These are phyloP conservation scores for Vultur gryphus DNA, from an alignment of 2,797 vertebrate species.

Conservation along the genomic window DNA sequence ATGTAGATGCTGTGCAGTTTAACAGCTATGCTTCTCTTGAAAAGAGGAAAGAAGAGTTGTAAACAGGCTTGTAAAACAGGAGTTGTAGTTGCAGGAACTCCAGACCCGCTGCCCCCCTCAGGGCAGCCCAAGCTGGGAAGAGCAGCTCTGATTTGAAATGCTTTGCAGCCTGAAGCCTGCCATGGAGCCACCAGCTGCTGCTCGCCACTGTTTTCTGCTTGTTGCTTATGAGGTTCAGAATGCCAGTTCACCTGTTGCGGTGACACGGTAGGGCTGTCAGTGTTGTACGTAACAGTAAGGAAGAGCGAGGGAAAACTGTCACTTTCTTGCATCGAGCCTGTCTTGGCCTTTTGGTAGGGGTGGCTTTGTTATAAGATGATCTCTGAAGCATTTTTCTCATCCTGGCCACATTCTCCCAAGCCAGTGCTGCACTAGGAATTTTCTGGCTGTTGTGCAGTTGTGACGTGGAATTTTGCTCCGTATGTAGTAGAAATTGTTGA, in stretches of 20 bases:
- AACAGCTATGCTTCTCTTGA: not conserved
- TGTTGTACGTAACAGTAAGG: fast-evolving
- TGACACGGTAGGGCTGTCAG: fast-evolving
- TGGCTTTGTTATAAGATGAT: not conserved
- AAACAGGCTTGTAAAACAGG: constrained; percentile 1
- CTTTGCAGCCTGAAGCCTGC: not conserved
- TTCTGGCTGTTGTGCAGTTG: not conserved
- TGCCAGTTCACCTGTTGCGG: not conserved
- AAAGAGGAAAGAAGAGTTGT: not conserved
- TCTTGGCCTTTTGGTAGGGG: not conserved
- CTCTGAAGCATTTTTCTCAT: not conserved
- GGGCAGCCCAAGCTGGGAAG: not conserved
- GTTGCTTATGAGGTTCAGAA: fast-evolving
- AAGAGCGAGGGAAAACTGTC: not conserved
- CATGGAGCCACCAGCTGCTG: not conserved
- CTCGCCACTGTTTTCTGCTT: not conserved
- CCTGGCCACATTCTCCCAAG: not conserved
- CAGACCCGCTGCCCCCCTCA: not conserved
- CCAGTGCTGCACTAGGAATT: not conserved
- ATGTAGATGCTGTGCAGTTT: not conserved
- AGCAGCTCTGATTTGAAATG: not conserved
- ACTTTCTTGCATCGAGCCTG: fast-evolving
- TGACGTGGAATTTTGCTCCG: not conserved
- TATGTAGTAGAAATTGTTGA: not conserved
- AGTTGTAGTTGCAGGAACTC: not conserved